Conservation (phyloP, 2,113 vertebrate genomes). For the Terrapene triunguis region DNA sequence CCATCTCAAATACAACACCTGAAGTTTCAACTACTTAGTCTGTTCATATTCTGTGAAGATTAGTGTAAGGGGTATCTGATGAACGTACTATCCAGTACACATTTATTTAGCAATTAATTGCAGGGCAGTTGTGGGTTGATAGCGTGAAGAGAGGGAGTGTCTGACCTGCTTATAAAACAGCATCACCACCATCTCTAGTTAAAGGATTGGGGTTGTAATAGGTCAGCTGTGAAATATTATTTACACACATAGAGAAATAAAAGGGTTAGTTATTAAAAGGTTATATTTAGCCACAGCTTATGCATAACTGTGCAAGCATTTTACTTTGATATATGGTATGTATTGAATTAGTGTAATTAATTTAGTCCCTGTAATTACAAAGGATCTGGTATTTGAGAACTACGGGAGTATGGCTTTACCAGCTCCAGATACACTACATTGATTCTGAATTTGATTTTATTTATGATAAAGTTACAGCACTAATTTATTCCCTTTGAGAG, state of each 20-base stretch:
- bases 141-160: background rate
- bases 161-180: constrained; percentile 8
- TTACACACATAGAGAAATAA: constrained; percentile 18
- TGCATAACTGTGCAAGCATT: background rate
- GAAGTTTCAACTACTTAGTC: background rate
- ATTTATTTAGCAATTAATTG: constrained; percentile 5
- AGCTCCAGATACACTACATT: background rate
- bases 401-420: background rate
- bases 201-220: background rate
- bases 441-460: background rate
- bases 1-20: background rate
- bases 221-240: constrained; percentile 6
- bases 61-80: background rate
- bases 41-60: background rate
- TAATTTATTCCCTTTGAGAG: background rate
- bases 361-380: background rate
- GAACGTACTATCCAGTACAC: constrained; percentile 18
- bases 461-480: background rate
- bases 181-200: background rate
- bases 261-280: constrained; percentile 2
- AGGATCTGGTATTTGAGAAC: background rate
- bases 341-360: background rate
- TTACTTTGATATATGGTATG: background rate
- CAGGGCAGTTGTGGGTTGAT: background rate
- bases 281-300: background rate